phyloP scores from a whole-genome alignment of 2,888 invertebrate species.

The Melinopterus prodromus region DNA sequence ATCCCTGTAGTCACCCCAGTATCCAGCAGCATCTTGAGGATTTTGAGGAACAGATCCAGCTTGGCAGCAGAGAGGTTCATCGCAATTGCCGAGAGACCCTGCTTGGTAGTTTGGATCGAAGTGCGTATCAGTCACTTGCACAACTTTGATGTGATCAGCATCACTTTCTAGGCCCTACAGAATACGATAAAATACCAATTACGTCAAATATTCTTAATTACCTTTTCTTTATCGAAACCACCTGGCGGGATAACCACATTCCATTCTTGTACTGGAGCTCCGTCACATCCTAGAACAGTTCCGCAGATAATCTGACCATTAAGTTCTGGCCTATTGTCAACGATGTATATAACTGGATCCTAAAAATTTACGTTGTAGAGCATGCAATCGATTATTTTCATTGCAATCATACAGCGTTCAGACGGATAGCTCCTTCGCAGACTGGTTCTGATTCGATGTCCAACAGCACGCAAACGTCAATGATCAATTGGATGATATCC shows the following conservation, averaged over 20 bases:
- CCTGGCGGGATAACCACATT: conserved; percentile 46
- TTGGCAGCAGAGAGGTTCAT: conserved; percentile 83
- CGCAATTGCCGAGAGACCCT: conserved; percentile 74
- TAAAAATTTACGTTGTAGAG: conserved; percentile 51
- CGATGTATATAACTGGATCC: conserved; percentile 68
- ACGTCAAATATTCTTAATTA: conserved; percentile 49
- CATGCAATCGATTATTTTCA: not conserved
- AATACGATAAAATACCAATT: not conserved
- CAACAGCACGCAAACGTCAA: conserved; percentile 65
- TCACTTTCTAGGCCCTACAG: conserved; percentile 30
- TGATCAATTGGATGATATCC: conserved; percentile 48
- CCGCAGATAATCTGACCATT: conserved; percentile 66
- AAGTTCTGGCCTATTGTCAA: conserved; percentile 63
- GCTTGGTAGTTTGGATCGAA: conserved; percentile 78
- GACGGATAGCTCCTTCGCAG: conserved; percentile 68
- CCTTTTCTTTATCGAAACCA: conserved; percentile 60
- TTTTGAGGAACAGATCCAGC: conserved; percentile 59
- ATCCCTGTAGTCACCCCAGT: conserved; percentile 81
- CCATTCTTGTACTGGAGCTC: conserved; percentile 43
- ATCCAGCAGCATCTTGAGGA: conserved; percentile 68
- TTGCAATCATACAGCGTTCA: conserved; percentile 66
- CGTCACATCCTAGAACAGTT: conserved; percentile 57
- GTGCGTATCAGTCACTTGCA: conserved; percentile 82
- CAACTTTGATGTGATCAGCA: conserved; percentile 57
- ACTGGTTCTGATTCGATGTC: conserved; percentile 67